Percentiles rank a stretch among this genome's conserved stretches.
Conservation (phyloP, 2,113 vertebrate genomes). For the Pangasianodon gigas region DNA sequence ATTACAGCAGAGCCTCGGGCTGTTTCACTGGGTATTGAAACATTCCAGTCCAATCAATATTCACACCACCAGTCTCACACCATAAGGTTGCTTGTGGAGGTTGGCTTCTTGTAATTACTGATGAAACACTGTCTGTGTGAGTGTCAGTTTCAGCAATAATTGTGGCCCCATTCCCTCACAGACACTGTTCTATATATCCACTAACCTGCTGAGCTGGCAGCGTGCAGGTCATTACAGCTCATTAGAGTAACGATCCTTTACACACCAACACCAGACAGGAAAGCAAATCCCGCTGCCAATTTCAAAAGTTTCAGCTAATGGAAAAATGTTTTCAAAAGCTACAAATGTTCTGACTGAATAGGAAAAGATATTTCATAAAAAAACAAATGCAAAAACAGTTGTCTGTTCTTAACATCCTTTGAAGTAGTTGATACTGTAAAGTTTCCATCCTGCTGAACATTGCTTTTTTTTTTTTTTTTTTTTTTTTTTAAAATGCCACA, state of each 20-base stretch:
- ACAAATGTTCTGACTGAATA: background rate
- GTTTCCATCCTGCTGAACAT: background rate
- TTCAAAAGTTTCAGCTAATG: background rate
- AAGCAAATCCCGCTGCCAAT: background rate
- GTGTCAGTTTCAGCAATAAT: conserved; percentile 13
- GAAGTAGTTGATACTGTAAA: background rate
- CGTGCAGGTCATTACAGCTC: background rate
- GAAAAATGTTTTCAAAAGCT: background rate
- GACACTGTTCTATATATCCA: conserved; percentile 16
- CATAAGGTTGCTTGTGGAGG: background rate
- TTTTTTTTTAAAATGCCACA: background rate
- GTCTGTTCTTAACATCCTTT: background rate
- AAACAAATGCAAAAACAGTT: background rate
- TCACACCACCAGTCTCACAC: conserved; percentile 30
- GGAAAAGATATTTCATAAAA: background rate
- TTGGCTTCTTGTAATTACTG: background rate
- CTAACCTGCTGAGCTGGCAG: background rate
- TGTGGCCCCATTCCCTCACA: background rate
- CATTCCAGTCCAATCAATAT: conserved; percentile 37
- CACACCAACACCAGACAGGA: background rate
- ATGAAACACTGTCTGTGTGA: background rate
- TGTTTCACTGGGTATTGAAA: conserved; percentile 7
- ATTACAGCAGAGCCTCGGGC: conserved; percentile 19
- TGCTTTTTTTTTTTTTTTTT: background rate
- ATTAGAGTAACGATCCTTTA: background rate